phyloP scores from a whole-genome alignment of 2,113 vertebrate genomes.

The Stigmatopora argus region DNA sequence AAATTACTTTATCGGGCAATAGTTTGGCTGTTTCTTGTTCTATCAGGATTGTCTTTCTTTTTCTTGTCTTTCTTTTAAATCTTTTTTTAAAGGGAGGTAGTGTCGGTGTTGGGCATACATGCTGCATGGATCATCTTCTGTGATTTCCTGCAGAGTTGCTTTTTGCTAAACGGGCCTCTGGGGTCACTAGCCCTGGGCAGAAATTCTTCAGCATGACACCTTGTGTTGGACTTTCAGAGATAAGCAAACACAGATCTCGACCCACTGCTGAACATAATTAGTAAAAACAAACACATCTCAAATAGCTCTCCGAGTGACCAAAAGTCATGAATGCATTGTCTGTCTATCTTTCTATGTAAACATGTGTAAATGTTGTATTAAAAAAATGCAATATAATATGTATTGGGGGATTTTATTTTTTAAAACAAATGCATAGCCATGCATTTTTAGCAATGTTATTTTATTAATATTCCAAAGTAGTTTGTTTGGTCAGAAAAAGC shows the following conservation, averaged over 20 bases:
- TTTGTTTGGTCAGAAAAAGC: conserved; percentile 35
- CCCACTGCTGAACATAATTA: conserved; percentile 54
- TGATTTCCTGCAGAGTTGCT: conserved; percentile 78
- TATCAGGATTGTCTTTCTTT: conserved; percentile 28
- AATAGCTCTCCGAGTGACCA: conserved; percentile 21
- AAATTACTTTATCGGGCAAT: conserved; percentile 81
- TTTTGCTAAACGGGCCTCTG: conserved; percentile 67
- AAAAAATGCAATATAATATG: too few species aligned
- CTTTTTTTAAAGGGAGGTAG: conserved; percentile 20
- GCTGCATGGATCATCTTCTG: conserved; percentile 69
- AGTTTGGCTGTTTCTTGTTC: conserved; percentile 77
- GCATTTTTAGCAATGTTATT: too few species aligned
- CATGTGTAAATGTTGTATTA: background rate
- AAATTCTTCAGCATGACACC: conserved; percentile 68
- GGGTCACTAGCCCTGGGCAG: conserved; percentile 75
- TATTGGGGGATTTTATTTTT: too few species aligned
- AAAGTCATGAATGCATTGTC: conserved; percentile 1
- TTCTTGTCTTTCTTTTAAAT: background rate
- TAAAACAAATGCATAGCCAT: too few species aligned
- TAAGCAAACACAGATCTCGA: conserved; percentile 53
- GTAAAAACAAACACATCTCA: conserved; percentile 46
- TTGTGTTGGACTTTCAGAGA: conserved; percentile 62
- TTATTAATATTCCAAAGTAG: conserved; percentile 33
- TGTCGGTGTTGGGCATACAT: conserved; percentile 63
- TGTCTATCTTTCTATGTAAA: background rate